Evolutionary conservation across 2,888 invertebrate species (phyloP), one percentile per base, ranked within the genome.

Genomic region (Lathronympha strigana): DNA sequence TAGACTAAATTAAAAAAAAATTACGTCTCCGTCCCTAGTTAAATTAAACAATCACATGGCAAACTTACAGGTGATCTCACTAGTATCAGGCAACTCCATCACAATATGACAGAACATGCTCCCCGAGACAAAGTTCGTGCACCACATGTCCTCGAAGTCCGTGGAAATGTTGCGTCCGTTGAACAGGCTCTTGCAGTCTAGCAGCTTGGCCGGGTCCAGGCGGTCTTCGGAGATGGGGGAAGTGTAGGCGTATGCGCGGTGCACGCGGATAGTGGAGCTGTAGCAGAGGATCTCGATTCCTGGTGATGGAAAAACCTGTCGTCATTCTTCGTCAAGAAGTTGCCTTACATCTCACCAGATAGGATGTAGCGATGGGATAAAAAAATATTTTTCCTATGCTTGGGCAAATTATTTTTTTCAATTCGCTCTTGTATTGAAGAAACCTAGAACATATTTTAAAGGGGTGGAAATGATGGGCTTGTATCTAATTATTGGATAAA

Each of bases 91-190:
- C 57, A 92, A 63, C 70, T 91, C 90, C 72, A 92, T 78, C 1
- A 91, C 80, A 13, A 92, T 77, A 67, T 92, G 86, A 23, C 87
- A 88, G 71, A 83, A 87, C 71, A 83, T 81, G 6, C 69, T 72
- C 0, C 86, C 88, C 0, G 82, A 71, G 0, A 78, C 73, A 63
- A 89, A 88, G 74, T 86, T 88, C 0, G 88, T 83, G 71, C 93
- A 91, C 95, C 95, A 95, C 95, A 95, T 95, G 76, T 96, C 93
- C 54, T 93, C 92, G 36, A 93, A 90, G 51, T 94, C 93, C 0
- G 93, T 93, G 0, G 96, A 95, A 47, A 96, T 88, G 81, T 95
- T 96, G n/a, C 88, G 83, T 1, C 94, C 95, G 78, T 95, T 94
- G 74, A 96, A 92, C 36, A 97, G 81, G 69, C 92, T 93, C 76